Percentiles rank a stretch among this genome's conserved stretches.
phyloP scores from a whole-genome alignment of 2,888 invertebrate species.

The Anticlea derivata region DNA sequence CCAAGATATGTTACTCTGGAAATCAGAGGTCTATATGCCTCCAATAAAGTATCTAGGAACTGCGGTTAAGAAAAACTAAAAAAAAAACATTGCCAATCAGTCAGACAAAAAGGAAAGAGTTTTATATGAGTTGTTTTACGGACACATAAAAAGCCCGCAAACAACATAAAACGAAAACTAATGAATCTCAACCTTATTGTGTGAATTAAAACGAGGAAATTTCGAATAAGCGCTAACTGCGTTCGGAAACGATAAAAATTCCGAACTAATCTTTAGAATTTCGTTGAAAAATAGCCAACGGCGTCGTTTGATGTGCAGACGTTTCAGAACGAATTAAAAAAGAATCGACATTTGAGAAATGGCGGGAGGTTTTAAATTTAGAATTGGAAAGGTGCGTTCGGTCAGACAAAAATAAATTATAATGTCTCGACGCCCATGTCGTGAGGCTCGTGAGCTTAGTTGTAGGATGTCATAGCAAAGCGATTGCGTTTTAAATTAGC shows the following conservation, averaged over 20 bases:
- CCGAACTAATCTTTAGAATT: conserved; percentile 39
- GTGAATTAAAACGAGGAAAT: conserved; percentile 48
- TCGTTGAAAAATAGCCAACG: conserved; percentile 29
- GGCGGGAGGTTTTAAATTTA: conserved; percentile 31
- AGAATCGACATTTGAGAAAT: conserved; percentile 31
- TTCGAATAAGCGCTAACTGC: conserved; percentile 47
- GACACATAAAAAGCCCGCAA: conserved; percentile 34
- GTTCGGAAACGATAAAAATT: conserved; percentile 67
- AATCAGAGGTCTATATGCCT: too few relatives aligned
- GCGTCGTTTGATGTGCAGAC: conserved; percentile 46
- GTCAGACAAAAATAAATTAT: conserved; percentile 33
- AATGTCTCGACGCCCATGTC: conserved; percentile 27
- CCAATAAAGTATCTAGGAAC: too few relatives aligned
- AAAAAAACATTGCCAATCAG: too few relatives aligned
- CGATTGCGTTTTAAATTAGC: conserved; percentile 18
- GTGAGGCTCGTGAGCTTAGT: too few relatives aligned
- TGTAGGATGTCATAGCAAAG: conserved; percentile 18
- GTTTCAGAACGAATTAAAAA: conserved; percentile 47
- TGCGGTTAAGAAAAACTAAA: too few relatives aligned
- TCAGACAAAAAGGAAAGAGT: neutral
- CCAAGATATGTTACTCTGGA: too few relatives aligned
- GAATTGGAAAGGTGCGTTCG: conserved; percentile 35
- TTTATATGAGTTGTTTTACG: conserved; percentile 20
- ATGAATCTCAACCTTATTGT: conserved; percentile 32
- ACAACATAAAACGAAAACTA: conserved; percentile 32